phyloP scores from a whole-genome alignment of 2,888 invertebrate species.

The Drepanosiphum platanoidis region DNA sequence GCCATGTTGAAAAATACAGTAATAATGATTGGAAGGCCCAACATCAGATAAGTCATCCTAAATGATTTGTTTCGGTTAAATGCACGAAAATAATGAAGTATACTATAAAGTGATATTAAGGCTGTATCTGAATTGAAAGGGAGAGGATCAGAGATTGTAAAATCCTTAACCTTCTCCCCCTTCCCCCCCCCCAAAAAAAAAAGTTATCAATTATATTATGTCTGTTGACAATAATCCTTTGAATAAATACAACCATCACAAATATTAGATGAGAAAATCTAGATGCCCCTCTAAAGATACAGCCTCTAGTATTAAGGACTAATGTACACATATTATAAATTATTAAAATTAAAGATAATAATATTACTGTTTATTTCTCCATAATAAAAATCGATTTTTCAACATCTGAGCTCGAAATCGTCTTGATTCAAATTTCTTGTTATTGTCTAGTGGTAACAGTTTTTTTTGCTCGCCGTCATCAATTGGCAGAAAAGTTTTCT shows the following conservation, averaged over 20 bases:
- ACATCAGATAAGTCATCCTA: slow-evolving; percentile 68
- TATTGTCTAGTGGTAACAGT: slow-evolving; percentile 48
- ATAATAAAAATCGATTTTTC: slow-evolving; percentile 65
- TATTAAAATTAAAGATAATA: neutral
- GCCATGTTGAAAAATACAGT: slow-evolving; percentile 69
- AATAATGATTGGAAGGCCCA: slow-evolving; percentile 69
- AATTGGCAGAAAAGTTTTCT: slow-evolving; percentile 39
- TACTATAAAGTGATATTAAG: neutral
- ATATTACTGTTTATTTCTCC: slow-evolving; percentile 65
- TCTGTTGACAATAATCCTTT: too few relatives aligned
- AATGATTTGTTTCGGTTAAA: slow-evolving; percentile 31
- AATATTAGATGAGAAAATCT: neutral
- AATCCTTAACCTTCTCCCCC: too few relatives aligned
- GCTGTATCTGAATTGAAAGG: neutral
- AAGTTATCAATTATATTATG: too few relatives aligned
- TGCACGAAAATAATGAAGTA: neutral
- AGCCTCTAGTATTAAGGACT: neutral
- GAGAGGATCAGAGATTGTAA: neutral
- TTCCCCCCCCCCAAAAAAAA: too few relatives aligned
- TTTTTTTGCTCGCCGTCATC: slow-evolving; percentile 45
- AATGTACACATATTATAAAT: neutral
- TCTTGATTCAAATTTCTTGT: slow-evolving; percentile 51
- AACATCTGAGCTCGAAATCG: slow-evolving; percentile 65
- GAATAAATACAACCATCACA: too few relatives aligned
- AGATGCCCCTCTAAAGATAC: neutral